Evolutionary conservation across 2,888 invertebrate species (phyloP).

Genomic region (Ptychoptera albimana): DNA sequence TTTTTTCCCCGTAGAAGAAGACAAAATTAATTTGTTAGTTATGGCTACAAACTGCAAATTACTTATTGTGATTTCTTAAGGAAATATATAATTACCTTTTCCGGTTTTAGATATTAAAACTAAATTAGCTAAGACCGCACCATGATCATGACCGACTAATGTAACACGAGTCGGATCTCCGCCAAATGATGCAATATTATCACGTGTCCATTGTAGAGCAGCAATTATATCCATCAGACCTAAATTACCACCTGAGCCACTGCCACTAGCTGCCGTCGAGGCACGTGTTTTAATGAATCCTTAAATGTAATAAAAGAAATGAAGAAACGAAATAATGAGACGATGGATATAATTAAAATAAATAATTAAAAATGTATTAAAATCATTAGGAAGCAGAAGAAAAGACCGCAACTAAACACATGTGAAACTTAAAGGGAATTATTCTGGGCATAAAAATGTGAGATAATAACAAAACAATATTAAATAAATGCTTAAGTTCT

Average conservation of each 20-base stretch:
- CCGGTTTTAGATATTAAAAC: slow-evolving; percentile 67
- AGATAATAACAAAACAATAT: too few relatives aligned
- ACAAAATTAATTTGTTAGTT: not conserved
- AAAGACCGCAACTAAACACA: too few relatives aligned
- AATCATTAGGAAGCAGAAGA: too few relatives aligned
- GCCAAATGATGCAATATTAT: slow-evolving; percentile 75
- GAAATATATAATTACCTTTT: slow-evolving; percentile 37
- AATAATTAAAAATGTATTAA: too few relatives aligned
- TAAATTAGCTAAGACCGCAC: slow-evolving; percentile 71
- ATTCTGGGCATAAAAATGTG: too few relatives aligned
- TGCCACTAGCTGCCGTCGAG: slow-evolving; percentile 14
- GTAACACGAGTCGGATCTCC: slow-evolving; percentile 72
- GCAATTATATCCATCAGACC: slow-evolving; percentile 71
- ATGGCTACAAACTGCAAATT: not conserved
- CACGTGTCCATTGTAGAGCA: slow-evolving; percentile 69
- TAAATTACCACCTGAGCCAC: slow-evolving; percentile 41
- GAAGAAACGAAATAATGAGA: slow-evolving; percentile 1
- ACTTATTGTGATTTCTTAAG: not conserved
- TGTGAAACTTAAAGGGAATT: too few relatives aligned
- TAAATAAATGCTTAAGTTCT: too few relatives aligned
- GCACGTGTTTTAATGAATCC: slow-evolving; percentile 40
- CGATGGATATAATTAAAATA: not conserved
- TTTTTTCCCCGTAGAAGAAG: not conserved
- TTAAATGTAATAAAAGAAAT: slow-evolving; percentile 19
- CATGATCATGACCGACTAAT: slow-evolving; percentile 71